Evolutionary conservation across 1,140 invertebrate genomes (phyloP).

Genomic region (Magallana ariakensis): DNA sequence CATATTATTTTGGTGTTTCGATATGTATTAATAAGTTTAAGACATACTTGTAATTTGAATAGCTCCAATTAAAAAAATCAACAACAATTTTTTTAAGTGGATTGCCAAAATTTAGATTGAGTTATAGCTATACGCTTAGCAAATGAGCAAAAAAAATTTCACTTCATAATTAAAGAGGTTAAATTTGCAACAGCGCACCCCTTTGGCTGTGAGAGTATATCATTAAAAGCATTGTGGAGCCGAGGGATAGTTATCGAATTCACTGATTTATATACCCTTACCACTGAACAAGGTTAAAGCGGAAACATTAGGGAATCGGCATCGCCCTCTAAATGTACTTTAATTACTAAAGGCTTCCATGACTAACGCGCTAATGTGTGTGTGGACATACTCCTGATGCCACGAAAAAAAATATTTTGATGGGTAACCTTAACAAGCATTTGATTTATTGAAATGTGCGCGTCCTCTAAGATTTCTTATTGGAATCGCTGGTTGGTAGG

Average conservation of each 20-base stretch:
- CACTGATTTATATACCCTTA: conserved; percentile 13
- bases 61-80: no score
- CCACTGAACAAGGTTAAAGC: not conserved
- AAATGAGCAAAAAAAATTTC: no score
- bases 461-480: not conserved
- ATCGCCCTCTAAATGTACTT: conserved; percentile 27
- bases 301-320: conserved; percentile 35
- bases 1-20: no score
- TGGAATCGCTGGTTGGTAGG: not conserved
- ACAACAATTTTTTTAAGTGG: no score
- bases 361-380: conserved; percentile 11
- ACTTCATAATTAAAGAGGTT: not conserved
- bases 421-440: conserved; percentile 7
- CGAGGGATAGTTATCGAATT: not conserved
- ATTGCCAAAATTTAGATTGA: no score
- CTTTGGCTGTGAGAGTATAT: not conserved
- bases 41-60: no score
- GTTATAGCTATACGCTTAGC: no score
- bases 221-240: not conserved
- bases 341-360: conserved; percentile 17
- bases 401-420: not conserved
- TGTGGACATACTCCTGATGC: not conserved
- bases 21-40: no score
- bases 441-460: not conserved
- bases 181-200: not conserved